Base-by-base conservation (phyloP, 2,113 vertebrate species). In the Illadopsis cleaveri region DNA sequence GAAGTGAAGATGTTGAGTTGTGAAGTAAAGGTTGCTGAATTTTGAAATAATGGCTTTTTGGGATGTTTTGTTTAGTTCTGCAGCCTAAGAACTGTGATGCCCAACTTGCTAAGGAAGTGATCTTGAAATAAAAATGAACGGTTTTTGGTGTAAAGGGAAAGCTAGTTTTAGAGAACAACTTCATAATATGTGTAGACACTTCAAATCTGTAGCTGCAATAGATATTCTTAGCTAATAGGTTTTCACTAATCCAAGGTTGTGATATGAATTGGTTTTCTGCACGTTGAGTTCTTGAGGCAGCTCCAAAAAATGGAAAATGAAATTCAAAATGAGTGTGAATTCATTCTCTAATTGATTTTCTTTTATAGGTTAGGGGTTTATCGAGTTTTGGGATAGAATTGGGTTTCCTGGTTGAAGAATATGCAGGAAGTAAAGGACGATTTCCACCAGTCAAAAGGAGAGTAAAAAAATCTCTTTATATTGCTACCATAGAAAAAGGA, bases 361-460 rank as follows among this genome's bases (percentile, higher is more conserved):
- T 85, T 82, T 73, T 92, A 64, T 42, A 99, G 99, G 98, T 99
- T 27, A 98, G 98, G 31, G 98, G 98, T 47, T 94, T 99, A 35
- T 98, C 99, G 0, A 97, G 96, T 96, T 99, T 99, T 80, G 99
- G 99, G 56, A 69, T 99, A 98, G 99, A 99, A 94, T 92, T 99
- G 91, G 99, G 98, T 94, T 99, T 99, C 98, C 97, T 99, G 97
- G 98, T 99, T 95, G 99, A 99, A 97, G 99, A 99, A 97, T 99
- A 99, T 24, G 99, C 99, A 3, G 99, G 99, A 93, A 99, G 99
- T 93, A 99, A 99, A 97, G 99, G 99, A 79, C 98, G 93, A 96
- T 99, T 99, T 93, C 99, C 99, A 72, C 99, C 99, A 5, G 96
- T 99, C 86, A 99, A 98, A 97, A 98, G 98, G 76, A 98, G 98